phyloP scores from a whole-genome alignment of 2,113 vertebrate species.

The Cephalopholis sonnerati region DNA sequence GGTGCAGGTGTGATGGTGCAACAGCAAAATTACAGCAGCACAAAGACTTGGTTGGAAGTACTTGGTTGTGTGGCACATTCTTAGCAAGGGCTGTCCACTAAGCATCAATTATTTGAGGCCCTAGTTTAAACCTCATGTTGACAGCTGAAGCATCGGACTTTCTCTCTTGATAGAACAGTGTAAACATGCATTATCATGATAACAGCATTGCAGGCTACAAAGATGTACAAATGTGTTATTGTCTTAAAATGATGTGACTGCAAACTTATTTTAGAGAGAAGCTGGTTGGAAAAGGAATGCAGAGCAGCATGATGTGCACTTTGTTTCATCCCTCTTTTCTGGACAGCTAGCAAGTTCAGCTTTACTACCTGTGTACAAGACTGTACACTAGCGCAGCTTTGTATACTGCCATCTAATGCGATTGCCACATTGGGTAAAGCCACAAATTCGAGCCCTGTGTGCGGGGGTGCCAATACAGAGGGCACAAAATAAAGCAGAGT shows the following conservation, averaged over 20 bases:
- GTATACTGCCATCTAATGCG: too few relatives aligned
- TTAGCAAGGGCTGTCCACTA: not conserved
- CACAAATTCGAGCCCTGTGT: too few relatives aligned
- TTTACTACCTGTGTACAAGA: too few relatives aligned
- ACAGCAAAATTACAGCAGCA: not conserved
- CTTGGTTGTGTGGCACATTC: not conserved
- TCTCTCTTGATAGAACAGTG: not conserved
- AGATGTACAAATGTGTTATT: not conserved
- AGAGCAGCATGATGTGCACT: too few relatives aligned
- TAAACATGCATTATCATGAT: not conserved
- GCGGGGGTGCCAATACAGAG: too few relatives aligned
- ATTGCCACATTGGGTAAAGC: too few relatives aligned
- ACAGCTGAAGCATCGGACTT: not conserved
- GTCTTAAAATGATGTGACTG: not conserved
- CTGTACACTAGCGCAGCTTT: too few relatives aligned
- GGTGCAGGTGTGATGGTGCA: slow-evolving; percentile 9
- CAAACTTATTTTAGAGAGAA: too few relatives aligned
- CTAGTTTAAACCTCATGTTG: not conserved
- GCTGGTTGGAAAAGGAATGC: too few relatives aligned
- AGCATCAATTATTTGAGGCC: not conserved
- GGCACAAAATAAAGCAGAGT: too few relatives aligned
- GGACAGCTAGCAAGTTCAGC: too few relatives aligned
- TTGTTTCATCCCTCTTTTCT: too few relatives aligned
- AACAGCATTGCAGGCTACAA: not conserved
- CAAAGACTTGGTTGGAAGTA: not conserved